Percentiles rank a stretch among this genome's conserved stretches.
Evolutionary conservation across 2,888 invertebrate species (phyloP).

Genomic region (Nebria brevicollis): DNA sequence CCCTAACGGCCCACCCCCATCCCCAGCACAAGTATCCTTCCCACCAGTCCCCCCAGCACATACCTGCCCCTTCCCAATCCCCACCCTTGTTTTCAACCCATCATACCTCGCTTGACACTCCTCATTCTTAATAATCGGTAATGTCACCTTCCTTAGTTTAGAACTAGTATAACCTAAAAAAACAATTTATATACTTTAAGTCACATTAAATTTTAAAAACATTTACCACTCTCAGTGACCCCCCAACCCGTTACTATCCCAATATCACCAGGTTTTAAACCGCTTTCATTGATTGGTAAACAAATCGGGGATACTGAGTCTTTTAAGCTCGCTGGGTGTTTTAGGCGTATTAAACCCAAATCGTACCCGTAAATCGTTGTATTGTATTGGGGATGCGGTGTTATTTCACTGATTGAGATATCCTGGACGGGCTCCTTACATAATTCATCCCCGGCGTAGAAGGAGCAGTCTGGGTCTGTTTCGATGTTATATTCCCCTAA

Average conservation of each 20-base stretch:
- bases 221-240: constrained; percentile 68
- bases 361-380: constrained; percentile 66
- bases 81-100: constrained; percentile 50
- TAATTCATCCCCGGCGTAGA: constrained; percentile 51
- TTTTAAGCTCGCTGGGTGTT: constrained; percentile 56
- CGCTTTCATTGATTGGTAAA: constrained; percentile 58
- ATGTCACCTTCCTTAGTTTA: constrained; percentile 62
- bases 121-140: constrained; percentile 60
- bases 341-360: constrained; percentile 67
- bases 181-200: not conserved
- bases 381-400: constrained; percentile 67
- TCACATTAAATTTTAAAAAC: not conserved
- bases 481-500: constrained; percentile 71
- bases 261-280: constrained; percentile 57
- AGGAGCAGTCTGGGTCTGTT: constrained; percentile 63
- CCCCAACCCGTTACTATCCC: constrained; percentile 80
- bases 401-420: constrained; percentile 63
- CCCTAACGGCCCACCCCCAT: constrained; percentile 75
- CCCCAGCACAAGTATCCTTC: constrained; percentile 74
- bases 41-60: constrained; percentile 72
- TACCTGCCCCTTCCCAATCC: constrained; percentile 62
- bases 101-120: constrained; percentile 55
- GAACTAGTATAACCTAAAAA: constrained; percentile 55
- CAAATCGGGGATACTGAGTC: constrained; percentile 64
- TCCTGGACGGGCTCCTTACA: constrained; percentile 66